Percentiles rank a stretch among this genome's conserved stretches.
Evolutionary conservation across 2,113 vertebrate genomes (phyloP).

Genomic region (Hylia prasina): DNA sequence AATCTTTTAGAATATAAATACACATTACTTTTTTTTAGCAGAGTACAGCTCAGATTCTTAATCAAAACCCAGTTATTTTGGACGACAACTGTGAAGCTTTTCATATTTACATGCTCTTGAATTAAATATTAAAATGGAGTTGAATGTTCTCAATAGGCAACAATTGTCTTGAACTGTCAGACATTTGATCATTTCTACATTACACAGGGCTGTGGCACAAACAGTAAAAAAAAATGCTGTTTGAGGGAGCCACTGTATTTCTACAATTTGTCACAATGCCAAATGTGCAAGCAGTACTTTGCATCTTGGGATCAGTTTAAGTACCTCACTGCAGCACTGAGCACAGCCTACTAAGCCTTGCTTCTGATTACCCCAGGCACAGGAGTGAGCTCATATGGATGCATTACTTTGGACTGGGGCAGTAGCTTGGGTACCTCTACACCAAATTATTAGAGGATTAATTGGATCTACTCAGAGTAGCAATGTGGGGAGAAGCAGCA

Average conservation of each 20-base stretch:
- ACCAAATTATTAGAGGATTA: neutral
- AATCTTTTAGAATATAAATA: neutral
- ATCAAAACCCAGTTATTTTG: neutral
- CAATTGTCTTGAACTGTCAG: neutral
- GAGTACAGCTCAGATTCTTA: neutral
- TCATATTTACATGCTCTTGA: neutral
- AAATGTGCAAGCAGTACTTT: neutral
- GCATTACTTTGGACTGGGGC: neutral
- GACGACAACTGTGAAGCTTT: neutral
- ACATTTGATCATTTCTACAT: neutral
- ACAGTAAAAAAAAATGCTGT: neutral
- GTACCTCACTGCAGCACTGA: neutral
- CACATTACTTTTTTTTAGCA: neutral
- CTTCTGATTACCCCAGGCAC: neutral
- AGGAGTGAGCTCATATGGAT: neutral
- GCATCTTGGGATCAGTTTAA: neutral
- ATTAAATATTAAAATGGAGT: neutral
- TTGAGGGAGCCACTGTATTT: neutral
- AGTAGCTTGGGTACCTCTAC: neutral
- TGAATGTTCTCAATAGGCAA: neutral
- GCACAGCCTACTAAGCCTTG: neutral
- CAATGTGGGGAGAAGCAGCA: neutral
- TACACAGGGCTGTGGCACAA: neutral
- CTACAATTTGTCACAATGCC: neutral
- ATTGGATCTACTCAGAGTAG: neutral